A percentile compares a stretch with the other conserved stretches of the same genome.
Evolutionary conservation across 2,797 vertebrate species (phyloP).

Genomic region (Natrix natrix): DNA sequence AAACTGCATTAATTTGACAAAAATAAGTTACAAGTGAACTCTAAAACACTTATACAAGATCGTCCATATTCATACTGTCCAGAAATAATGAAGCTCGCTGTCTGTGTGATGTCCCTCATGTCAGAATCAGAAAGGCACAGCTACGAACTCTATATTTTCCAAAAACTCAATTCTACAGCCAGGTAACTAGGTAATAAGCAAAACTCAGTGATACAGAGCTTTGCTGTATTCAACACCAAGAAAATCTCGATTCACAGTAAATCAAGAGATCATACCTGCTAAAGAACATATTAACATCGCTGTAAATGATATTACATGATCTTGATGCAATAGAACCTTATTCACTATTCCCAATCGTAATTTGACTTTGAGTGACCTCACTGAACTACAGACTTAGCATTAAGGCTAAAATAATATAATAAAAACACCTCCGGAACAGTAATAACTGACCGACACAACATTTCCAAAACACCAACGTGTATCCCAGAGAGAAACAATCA

Average conservation of each 20-base stretch:
- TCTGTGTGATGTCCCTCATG: not conserved
- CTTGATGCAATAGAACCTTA: not conserved
- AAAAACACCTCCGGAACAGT: not conserved
- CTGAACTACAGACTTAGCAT: not conserved
- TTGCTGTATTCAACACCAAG: not conserved
- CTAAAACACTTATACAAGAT: not conserved
- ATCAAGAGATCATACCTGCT: not conserved
- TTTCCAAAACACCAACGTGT: not conserved
- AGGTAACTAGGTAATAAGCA: not conserved
- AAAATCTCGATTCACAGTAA: not conserved
- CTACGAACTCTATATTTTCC: not conserved
- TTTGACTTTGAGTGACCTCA: not conserved
- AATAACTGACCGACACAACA: not conserved
- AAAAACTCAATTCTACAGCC: not conserved
- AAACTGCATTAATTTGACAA: not conserved
- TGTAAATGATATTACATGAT: not conserved
- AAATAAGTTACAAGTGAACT: not conserved
- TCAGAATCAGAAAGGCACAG: not conserved
- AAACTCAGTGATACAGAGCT: not conserved
- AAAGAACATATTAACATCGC: not conserved
- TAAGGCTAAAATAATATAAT: not conserved
- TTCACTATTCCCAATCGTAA: not conserved
- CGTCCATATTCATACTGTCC: not conserved
- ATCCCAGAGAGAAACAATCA: not conserved
- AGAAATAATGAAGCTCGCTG: not conserved